Evolutionary conservation across 2,888 invertebrate genomes (phyloP).

Genomic region (Eurytoma californica): DNA sequence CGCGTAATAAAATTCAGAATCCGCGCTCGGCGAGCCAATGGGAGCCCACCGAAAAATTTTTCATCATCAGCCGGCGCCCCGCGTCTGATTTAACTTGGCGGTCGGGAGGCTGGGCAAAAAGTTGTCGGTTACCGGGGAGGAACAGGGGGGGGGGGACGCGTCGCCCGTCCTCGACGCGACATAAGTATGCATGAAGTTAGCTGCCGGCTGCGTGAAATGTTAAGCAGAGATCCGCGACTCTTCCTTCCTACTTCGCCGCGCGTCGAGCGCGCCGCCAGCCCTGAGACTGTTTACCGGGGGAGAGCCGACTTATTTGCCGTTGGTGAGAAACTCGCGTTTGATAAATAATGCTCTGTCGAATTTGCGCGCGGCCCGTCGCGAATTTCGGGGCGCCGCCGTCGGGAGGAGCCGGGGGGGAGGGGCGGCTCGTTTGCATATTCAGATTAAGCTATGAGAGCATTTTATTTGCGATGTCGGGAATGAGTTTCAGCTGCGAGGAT

Average conservation of each 20-base stretch:
- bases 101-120: too few relatives aligned
- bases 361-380: constrained; percentile 63
- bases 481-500: neutral
- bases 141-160: neutral
- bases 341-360: constrained; percentile 69
- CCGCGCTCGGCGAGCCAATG: neutral
- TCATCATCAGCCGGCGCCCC: constrained; percentile 18
- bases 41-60: constrained; percentile 29
- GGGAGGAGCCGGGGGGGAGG: neutral
- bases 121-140: too few relatives aligned
- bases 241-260: constrained; percentile 48
- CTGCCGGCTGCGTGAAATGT: constrained; percentile 67
- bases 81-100: constrained; percentile 36
- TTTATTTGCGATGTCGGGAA: constrained; percentile 20
- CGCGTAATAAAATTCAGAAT: constrained; percentile 46
- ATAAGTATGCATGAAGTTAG: constrained; percentile 70
- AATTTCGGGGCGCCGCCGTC: constrained; percentile 47
- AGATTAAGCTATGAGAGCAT: constrained; percentile 42
- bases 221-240: constrained; percentile 61
- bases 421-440: constrained; percentile 42
- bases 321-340: constrained; percentile 62
- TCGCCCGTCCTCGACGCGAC: constrained; percentile 34
- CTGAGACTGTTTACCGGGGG: constrained; percentile 63
- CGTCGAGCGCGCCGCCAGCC: constrained; percentile 26
- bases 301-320: constrained; percentile 34